Percentiles rank a stretch among this genome's conserved stretches.
Conservation (phyloP, 2,797 vertebrate genomes). For the Acestrorhynchus altus region DNA sequence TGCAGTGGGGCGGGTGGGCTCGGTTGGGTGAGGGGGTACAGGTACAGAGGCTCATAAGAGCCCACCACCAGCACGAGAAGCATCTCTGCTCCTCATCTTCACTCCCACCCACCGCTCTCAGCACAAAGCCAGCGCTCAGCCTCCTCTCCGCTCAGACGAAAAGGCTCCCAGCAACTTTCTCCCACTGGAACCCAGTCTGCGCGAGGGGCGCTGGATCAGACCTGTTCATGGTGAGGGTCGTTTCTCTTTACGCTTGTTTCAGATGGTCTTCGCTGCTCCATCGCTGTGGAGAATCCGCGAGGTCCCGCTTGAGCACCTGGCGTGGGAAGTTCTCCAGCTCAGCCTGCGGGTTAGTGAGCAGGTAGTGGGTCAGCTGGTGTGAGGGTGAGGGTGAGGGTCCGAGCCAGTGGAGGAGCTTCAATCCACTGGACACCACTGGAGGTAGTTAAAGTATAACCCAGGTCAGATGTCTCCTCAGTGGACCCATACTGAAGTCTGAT, state of each 20-base stretch:
- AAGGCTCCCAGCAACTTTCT: neutral
- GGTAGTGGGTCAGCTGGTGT: too few relatives aligned
- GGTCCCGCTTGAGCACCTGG: too few relatives aligned
- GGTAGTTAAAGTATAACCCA: too few relatives aligned
- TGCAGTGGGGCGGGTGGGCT: neutral
- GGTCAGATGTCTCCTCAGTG: too few relatives aligned
- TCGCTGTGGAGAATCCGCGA: neutral
- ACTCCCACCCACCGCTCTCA: conserved; percentile 38
- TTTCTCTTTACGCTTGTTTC: neutral
- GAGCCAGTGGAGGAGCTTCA: too few relatives aligned
- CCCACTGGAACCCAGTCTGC: neutral
- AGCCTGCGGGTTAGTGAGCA: too few relatives aligned
- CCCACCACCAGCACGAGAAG: neutral
- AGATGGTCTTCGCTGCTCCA: neutral
- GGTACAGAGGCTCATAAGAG: conserved; percentile 1
- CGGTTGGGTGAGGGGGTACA: neutral
- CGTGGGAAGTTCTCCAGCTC: neutral
- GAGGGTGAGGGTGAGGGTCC: too few relatives aligned
- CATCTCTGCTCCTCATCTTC: conserved; percentile 11
- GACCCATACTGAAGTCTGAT: too few relatives aligned
- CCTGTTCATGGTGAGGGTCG: conserved; percentile 13
- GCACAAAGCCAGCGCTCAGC: conserved; percentile 30
- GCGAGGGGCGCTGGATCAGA: neutral
- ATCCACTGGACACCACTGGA: too few relatives aligned
- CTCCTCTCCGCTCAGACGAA: conserved; percentile 37